A percentile compares a stretch with the other conserved stretches of the same genome.
Conservation (phyloP, 2,888 invertebrate genomes). For the Trichacis sp. region DNA sequence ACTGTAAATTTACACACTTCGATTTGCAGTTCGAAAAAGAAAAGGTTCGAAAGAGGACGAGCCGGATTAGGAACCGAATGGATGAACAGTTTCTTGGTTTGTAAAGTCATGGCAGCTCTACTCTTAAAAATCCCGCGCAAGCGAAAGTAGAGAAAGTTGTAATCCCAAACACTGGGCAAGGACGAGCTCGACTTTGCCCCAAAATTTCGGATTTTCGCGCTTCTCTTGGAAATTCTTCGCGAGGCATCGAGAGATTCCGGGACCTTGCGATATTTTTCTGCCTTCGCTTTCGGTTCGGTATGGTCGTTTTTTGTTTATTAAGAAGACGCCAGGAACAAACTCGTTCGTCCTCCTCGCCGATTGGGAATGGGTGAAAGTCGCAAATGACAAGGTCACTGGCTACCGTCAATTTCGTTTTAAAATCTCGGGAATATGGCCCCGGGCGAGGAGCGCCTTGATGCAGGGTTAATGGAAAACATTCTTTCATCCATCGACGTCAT, state of each 20-base stretch:
- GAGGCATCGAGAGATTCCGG: no score
- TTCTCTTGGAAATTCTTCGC: no score
- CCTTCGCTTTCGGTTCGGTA: neutral
- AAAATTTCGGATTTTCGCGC: no score
- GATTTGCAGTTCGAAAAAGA: no score
- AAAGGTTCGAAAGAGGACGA: no score
- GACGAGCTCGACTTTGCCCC: no score
- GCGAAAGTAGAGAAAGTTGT: conserved; percentile 68
- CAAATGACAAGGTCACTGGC: conserved; percentile 61
- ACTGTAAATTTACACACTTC: no score
- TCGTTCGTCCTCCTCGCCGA: conserved; percentile 44
- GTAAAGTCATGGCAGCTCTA: conserved; percentile 23
- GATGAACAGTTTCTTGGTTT: conserved; percentile 16
- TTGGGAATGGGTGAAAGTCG: conserved; percentile 61
- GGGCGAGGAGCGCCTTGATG: no score
- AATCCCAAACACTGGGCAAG: conserved; percentile 33
- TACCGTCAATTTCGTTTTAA: conserved; percentile 46
- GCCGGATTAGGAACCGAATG: conserved; percentile 7
- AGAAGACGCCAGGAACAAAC: conserved; percentile 20
- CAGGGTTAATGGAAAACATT: no score
- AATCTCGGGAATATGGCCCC: no score
- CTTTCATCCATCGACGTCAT: no score
- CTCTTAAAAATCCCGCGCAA: conserved; percentile 61
- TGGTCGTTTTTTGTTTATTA: neutral
- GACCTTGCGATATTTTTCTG: neutral